Conservation (phyloP, 2,113 vertebrate genomes). For the Regulus satrapa region DNA sequence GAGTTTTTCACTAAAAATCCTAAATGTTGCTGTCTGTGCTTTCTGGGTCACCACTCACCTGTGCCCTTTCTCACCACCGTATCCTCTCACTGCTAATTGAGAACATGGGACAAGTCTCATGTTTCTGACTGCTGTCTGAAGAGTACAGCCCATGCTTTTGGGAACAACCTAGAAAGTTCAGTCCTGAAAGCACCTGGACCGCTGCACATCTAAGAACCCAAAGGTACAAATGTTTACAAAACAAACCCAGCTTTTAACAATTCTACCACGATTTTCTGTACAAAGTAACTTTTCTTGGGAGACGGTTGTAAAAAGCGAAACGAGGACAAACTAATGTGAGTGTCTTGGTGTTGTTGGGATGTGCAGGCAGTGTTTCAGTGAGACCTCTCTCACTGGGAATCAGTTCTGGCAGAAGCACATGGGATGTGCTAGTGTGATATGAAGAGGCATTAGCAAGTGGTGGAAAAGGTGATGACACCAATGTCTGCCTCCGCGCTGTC, state of each 20-base stretch:
- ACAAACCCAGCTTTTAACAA: background rate
- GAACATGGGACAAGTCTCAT: background rate
- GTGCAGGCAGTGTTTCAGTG: accelerated
- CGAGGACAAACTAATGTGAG: background rate
- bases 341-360: background rate
- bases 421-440: background rate
- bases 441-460: background rate
- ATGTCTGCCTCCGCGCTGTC: background rate
- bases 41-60: background rate
- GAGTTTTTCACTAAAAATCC: background rate
- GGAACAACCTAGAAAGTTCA: background rate
- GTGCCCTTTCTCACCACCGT: background rate
- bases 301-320: background rate
- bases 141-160: background rate
- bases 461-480: background rate
- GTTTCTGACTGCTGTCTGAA: background rate
- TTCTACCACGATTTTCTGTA: background rate
- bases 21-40: background rate
- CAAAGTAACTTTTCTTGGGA: background rate
- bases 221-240: background rate
- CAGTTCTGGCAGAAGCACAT: accelerated
- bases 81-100: background rate
- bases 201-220: accelerated
- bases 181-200: accelerated
- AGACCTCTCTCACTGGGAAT: background rate